Evolutionary conservation across 2,113 vertebrate species (phyloP), one percentile per base, ranked within the genome.

Genomic region (Mesembrinibis cayennensis): DNA sequence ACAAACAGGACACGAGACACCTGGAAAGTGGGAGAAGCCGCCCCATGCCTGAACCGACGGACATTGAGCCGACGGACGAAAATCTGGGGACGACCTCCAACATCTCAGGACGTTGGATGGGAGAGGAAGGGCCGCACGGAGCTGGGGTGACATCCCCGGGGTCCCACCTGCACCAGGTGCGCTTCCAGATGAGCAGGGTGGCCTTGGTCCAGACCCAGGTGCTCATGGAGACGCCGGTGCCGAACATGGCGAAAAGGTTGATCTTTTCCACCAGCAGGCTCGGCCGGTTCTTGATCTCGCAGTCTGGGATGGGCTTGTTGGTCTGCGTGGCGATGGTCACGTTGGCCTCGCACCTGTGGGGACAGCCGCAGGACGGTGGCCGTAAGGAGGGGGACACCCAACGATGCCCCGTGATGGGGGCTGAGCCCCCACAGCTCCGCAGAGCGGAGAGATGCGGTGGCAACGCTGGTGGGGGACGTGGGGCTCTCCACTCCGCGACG

Each of bases 151-250:
- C 70, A 9, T 19, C 65, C 58, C 16, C 1, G 1, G 65, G 25
- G 49, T 63, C 97, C 77, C 92, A 99, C 99, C 99, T 99, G 99
- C 98, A 99, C 99, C 99, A 99, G 88, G 99, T 99, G 53, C 99
- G 99, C 95, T 99, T 99, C 99, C 99, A 99, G 97, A 99, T 99
- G 94, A 99, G 99, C 87, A 99, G 98, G 4, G 99, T 99, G 95
- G 99, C 99, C 94, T 99, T 99, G 95, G 99, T 99, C 99, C 99
- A 99, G 50, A 99, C 99, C 99, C 99, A 99, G 84, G 99, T 99
- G 95, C 99, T 99, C 99, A 99, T 99, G 90, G 99, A 98, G 47
- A 99, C 99, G 27, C 99, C 99, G 0, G 99, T 99, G 74, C 99
- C 99, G 20, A 99, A 99, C 99, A 99, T 99, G 94, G 99, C 99